These are phyloP conservation scores for Brienomyrus brachyistius DNA, from an alignment of 2,113 vertebrate genomes.

Conservation along the genomic window DNA sequence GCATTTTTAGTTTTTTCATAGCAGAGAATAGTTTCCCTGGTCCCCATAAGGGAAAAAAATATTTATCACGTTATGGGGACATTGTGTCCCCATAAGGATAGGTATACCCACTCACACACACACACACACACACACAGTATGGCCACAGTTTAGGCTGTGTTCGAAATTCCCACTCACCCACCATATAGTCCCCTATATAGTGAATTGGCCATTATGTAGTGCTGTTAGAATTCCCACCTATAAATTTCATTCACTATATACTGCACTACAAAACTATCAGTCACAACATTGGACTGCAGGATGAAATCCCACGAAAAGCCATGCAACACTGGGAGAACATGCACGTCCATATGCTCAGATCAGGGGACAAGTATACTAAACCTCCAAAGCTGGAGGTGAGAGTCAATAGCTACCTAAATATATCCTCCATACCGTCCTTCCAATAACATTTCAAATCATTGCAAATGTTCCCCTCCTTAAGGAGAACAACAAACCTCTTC, in stretches of 20 bases:
- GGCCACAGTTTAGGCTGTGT: no score
- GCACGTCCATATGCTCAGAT: background rate
- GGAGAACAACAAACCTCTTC: background rate
- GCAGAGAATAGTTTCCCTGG: no score
- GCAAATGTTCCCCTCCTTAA: background rate
- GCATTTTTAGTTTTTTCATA: no score
- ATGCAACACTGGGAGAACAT: background rate
- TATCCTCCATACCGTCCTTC: background rate
- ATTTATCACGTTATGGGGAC: no score
- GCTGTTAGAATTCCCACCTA: background rate
- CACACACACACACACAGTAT: background rate
- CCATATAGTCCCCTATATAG: background rate
- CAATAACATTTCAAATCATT: background rate
- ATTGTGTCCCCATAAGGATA: no score
- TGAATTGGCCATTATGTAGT: background rate
- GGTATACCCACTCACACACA: background rate
- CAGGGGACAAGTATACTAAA: background rate
- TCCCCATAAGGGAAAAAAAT: no score
- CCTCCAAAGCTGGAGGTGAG: background rate
- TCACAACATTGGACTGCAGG: background rate
- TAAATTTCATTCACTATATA: background rate
- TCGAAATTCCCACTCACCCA: background rate
- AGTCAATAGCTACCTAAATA: background rate
- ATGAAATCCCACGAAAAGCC: background rate
- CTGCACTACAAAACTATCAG: background rate